Base-by-base conservation (phyloP, 2,797 vertebrate genomes). In the Sebastes dallii region DNA sequence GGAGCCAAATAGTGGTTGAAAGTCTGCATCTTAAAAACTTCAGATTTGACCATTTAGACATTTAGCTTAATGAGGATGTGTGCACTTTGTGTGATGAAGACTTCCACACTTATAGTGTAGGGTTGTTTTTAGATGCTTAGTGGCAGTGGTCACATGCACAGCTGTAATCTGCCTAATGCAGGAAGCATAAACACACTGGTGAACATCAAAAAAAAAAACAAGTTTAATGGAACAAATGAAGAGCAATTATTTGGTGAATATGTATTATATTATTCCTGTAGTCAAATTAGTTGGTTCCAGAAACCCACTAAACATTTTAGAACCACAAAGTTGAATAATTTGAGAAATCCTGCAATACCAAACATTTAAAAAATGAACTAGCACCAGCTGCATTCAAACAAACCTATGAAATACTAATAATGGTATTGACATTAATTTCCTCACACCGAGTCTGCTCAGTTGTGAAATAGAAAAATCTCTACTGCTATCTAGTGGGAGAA, bases 401-500 rank as follows among this genome's bases (percentile, higher is more conserved):
- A 9, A 18, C 4, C 5, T 3, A 30, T 6, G 5, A 6, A 54
- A 36, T 36, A 46, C 36, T 10, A 50, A n/a, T 6, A 12, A 24
- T 11, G 3, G 27, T n/a, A 25, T 8, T 1, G 56, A 36, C 34
- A 50, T 10, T n/a, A 9, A 59, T 36, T 18, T 58, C 29, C 12
- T 32, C 18, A 13, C 6, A 42, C 39, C 1, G 8, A 14, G 39
- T 52, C 22, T 60, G 18, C 24, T 6, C 1, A 10, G 5, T 22
- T 16, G 14, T 4, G 5, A 0, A 70, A 62, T 1, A 64, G 25
- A 55, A 42, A 80, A 0, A 20, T 2, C 5, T 1, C 61, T 78
- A 70, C 84, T 92, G 93, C 90, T 93, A 94, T 92, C 94, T 94
- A 84, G 89, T 93, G 94, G 83, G 12, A 30, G 58, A 55, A 4